A percentile compares a stretch with the other conserved stretches of the same genome.
Conservation (phyloP, 1,140 invertebrate genomes). For the Augochlora pura region DNA sequence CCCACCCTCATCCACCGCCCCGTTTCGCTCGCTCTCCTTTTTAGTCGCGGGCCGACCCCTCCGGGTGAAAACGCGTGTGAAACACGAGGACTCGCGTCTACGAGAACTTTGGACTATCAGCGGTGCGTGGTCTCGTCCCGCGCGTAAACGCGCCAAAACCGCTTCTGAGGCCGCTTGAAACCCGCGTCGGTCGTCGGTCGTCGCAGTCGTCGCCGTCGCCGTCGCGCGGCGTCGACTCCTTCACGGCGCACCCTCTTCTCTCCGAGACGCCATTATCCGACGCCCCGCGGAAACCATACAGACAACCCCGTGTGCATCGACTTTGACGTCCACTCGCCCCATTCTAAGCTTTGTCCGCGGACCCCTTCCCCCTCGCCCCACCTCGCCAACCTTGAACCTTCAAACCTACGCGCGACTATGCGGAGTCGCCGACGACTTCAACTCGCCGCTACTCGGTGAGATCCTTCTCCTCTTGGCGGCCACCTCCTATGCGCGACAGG, state of each 20-base stretch:
- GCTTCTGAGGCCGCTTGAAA: no score
- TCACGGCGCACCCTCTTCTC: conserved; percentile 25
- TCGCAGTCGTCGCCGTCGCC: no score
- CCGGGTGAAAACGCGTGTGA: conserved; percentile 35
- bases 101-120: conserved; percentile 46
- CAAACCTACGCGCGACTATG: not conserved
- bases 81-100: conserved; percentile 23
- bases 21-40: not conserved
- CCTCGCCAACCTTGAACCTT: not conserved
- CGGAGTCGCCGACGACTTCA: no score
- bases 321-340: conserved; percentile 33
- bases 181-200: no score
- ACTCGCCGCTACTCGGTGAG: no score
- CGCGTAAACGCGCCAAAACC: conserved; percentile 8
- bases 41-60: conserved; percentile 19
- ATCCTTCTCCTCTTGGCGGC: no score
- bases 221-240: conserved; percentile 15
- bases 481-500: no score
- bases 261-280: conserved; percentile 34
- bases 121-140: conserved; percentile 7
- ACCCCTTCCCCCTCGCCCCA: no score
- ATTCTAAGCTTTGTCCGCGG: not conserved
- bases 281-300: not conserved
- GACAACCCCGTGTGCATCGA: not conserved
- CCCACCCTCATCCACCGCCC: not conserved